Evolutionary conservation across 2,888 invertebrate genomes (phyloP), one percentile per base, ranked within the genome.

Genomic region (Phalangium opilio): DNA sequence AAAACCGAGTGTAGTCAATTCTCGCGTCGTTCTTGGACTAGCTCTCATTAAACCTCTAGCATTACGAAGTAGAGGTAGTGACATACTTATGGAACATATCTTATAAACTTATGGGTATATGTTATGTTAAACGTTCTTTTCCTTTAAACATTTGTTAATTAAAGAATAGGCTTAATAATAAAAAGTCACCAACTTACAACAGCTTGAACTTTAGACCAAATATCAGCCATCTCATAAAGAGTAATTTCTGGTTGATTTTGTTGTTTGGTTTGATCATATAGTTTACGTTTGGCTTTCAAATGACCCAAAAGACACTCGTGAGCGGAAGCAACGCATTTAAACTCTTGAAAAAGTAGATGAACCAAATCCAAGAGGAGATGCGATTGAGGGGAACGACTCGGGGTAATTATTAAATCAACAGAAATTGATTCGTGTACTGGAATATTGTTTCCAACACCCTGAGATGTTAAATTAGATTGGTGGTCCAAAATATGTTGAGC

Each of bases 151-250:
- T n/a, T n/a, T n/a, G n/a, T n/a, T n/a, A n/a, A n/a, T n/a, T n/a
- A n/a, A n/a, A n/a, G n/a, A n/a, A n/a, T n/a, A n/a, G n/a, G n/a
- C n/a, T n/a, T n/a, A n/a, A 27, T 27, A 27, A 27, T 27, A 45
- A 20, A 14, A 45, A 36, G 21, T 43, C n/a, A n/a, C n/a, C n/a
- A 41, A 72, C 77, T 70, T 69, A 87, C 85, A 60, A 86, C 85
- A 63, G 80, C 78, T 65, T 91, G 90, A 34, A 87, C 83, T 59
- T 85, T 82, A 38, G 79, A 77, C 90, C 90, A 91, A 56, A 85
- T 86, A 63, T 86, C 83, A 35, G 78, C 73, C 62, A 81, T 74
- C 60, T 76, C 76, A 62, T 83, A 83, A 41, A 78, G 63, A 45
- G 70, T 68, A 41, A 47, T 48, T 10, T 15, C 17, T 45, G 43